These are phyloP conservation scores for Bothrops jararaca DNA, from an alignment of 2,113 vertebrate genomes.

Conservation along the genomic window DNA sequence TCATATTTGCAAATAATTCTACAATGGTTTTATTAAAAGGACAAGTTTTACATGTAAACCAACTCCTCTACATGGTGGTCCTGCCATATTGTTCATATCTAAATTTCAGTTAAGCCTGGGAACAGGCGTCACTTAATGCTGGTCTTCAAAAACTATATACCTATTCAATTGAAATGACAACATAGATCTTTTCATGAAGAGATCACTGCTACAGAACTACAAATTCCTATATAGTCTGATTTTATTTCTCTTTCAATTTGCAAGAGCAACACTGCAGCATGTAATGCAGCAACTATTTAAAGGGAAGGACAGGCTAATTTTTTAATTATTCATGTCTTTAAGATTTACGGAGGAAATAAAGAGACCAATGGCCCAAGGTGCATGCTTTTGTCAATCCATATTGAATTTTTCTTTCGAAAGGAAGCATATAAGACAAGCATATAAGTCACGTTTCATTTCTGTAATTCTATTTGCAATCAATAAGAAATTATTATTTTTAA, in stretches of 20 bases:
- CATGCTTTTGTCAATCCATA: background rate
- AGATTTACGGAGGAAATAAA: background rate
- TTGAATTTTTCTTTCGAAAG: background rate
- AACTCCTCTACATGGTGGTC: slow-evolving; percentile 14
- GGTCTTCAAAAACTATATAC: background rate
- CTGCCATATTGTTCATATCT: slow-evolving; percentile 24
- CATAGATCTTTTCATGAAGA: background rate
- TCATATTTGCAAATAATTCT: slow-evolving; percentile 32
- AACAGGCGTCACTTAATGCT: background rate
- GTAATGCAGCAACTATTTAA: background rate
- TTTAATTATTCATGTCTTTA: background rate
- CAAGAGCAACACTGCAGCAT: background rate
- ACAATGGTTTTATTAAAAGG: slow-evolving; percentile 23
- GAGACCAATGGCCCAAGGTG: background rate
- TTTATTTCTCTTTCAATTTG: background rate
- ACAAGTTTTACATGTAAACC: slow-evolving; percentile 3
- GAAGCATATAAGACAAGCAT: background rate
- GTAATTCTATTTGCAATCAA: background rate
- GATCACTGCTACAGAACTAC: background rate
- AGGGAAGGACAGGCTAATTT: background rate
- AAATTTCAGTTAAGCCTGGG: background rate
- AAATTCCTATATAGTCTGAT: background rate
- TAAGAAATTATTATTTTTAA: background rate
- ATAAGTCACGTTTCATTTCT: background rate
- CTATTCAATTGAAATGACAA: background rate